Percentiles rank a stretch among this genome's conserved stretches.
These are phyloP conservation scores for Phlogophora meticulosa DNA, from an alignment of 2,888 invertebrate genomes.

Conservation along the genomic window DNA sequence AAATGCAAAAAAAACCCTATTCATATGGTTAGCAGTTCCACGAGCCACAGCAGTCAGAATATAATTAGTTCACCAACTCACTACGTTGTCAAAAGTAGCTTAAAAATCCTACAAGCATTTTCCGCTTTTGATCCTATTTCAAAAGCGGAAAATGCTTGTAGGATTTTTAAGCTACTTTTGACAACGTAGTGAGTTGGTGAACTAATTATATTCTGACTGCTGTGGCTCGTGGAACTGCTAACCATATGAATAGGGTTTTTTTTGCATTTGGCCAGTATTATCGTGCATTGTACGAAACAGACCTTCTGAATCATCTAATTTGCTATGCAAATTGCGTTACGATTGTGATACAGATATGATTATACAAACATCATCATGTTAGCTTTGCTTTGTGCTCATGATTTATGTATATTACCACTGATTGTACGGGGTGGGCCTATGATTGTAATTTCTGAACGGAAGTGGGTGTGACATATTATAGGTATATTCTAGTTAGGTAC, in stretches of 20 bases:
- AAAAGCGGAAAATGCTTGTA: too few relatives aligned
- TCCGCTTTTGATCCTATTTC: too few relatives aligned
- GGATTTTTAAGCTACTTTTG: too few relatives aligned
- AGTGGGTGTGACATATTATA: background rate
- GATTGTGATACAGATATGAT: constrained; percentile 52
- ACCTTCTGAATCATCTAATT: constrained; percentile 43
- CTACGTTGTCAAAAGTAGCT: background rate
- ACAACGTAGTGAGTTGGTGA: background rate
- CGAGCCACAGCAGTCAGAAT: too few relatives aligned
- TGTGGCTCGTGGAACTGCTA: background rate
- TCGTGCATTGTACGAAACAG: constrained; percentile 7
- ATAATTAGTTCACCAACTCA: background rate
- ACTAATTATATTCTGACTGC: background rate
- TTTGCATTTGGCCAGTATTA: background rate
- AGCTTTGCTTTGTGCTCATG: constrained; percentile 40
- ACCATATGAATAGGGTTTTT: background rate
- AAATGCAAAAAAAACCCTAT: too few relatives aligned
- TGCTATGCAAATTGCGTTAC: constrained; percentile 33
- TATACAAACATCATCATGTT: constrained; percentile 51
- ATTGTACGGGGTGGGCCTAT: constrained; percentile 17
- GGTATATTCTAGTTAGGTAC: too few relatives aligned
- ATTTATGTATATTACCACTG: constrained; percentile 30
- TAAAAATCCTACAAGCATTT: too few relatives aligned
- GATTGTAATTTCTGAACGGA: constrained; percentile 7
- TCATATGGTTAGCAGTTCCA: background rate